phyloP scores from a whole-genome alignment of 2,888 invertebrate genomes.

The Busseola fusca region DNA sequence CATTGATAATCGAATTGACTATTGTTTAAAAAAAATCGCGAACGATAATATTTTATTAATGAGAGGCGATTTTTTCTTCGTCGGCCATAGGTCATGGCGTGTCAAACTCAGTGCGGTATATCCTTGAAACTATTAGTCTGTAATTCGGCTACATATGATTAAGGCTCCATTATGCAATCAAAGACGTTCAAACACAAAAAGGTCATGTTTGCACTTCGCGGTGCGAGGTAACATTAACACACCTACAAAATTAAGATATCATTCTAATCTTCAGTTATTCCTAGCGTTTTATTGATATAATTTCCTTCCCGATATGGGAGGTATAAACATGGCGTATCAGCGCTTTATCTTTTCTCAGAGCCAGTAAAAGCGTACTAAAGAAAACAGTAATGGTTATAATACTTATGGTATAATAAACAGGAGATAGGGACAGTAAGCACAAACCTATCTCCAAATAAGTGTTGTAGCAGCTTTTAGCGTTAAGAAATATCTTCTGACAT shows the following conservation, averaged over 20 bases:
- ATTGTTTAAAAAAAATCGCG: constrained; percentile 60
- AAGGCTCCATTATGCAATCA: constrained; percentile 56
- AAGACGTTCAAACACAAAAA: constrained; percentile 44
- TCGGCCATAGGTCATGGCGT: constrained; percentile 60
- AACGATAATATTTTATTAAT: constrained; percentile 62
- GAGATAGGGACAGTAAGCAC: constrained; percentile 42
- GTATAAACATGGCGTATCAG: constrained; percentile 49
- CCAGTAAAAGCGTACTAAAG: constrained; percentile 52
- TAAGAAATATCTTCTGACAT: constrained; percentile 43
- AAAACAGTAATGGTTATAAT: constrained; percentile 54
- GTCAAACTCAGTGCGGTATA: constrained; percentile 55
- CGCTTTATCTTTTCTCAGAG: constrained; percentile 44
- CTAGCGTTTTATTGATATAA: constrained; percentile 48
- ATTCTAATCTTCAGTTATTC: constrained; percentile 45
- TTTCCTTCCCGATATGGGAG: constrained; percentile 43
- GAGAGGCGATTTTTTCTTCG: constrained; percentile 50
- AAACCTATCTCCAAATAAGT: constrained; percentile 44
- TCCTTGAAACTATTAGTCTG: constrained; percentile 56
- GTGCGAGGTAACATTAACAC: constrained; percentile 17
- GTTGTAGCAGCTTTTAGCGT: constrained; percentile 17
- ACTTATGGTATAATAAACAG: constrained; percentile 51
- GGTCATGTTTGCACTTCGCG: constrained; percentile 50
- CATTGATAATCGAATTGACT: constrained; percentile 52
- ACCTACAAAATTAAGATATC: constrained; percentile 49
- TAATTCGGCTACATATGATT: constrained; percentile 55